Percentiles rank a stretch among this genome's conserved stretches.
Evolutionary conservation across 2,797 vertebrate genomes (phyloP).

Genomic region (Protosalanx chinensis): DNA sequence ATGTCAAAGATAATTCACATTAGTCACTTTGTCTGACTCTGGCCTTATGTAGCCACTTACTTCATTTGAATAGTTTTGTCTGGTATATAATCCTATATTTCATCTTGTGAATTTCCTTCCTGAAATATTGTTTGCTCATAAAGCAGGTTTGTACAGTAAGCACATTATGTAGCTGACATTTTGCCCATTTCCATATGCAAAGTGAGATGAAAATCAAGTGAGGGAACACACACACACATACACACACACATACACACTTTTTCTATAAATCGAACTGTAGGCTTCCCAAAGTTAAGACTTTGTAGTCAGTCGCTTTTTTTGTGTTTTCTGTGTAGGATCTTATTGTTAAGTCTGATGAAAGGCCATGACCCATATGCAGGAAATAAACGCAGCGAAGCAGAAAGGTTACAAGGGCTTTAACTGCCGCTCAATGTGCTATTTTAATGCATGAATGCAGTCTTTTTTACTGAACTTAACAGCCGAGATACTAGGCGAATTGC

Average conservation of each 20-base stretch:
- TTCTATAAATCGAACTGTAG: background rate
- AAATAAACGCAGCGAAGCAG: background rate
- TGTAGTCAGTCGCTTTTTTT: conserved; percentile 2
- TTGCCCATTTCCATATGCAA: background rate
- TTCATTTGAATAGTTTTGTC: background rate
- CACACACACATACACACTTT: conserved; percentile 8
- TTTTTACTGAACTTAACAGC: background rate
- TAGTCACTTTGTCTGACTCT: background rate
- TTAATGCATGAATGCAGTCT: conserved; percentile 8
- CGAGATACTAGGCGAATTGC: background rate
- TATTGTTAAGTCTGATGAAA: conserved; percentile 2
- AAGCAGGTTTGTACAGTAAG: background rate
- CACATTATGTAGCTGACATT: background rate
- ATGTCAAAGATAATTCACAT: background rate
- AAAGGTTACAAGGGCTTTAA: conserved; percentile 8
- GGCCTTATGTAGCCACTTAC: background rate
- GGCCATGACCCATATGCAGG: background rate
- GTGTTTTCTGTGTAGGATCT: conserved; percentile 2
- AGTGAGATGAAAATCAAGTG: background rate
- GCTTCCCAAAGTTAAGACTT: background rate
- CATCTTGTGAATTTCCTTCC: background rate
- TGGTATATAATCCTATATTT: background rate
- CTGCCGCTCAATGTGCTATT: background rate
- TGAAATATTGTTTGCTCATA: background rate
- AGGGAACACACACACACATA: background rate